Base-by-base conservation (phyloP, 2,888 invertebrate species). In the Leucania comma region DNA sequence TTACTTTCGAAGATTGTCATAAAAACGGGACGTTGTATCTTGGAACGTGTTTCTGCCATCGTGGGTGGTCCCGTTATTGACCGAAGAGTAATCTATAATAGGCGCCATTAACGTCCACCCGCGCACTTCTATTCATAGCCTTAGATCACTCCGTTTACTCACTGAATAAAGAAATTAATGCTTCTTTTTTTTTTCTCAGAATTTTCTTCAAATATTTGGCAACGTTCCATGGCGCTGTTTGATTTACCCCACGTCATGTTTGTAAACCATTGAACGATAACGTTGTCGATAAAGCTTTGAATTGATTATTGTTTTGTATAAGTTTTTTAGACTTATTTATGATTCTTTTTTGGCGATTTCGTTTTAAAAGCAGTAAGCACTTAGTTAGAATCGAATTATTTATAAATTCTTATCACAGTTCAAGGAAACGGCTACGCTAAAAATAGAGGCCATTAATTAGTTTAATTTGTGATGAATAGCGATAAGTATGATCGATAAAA, bases 201-300 rank as follows among this genome's bases (percentile, higher is more conserved):
- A 77, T 80, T 83, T 81, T 78, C 65, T 69, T 73, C 29, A 69
- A 73, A 79, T 77, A 78, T 84, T 89, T 89, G 89, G 89, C 89
- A 76, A 64, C 32, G 70, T 61, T 84, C 87, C 89, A 89, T 69
- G 80, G 64, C 62, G 78, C 64, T 74, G 71, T 81, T 82, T 81
- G 81, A 86, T 83, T 61, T 70, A 61, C 20, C 61, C n/a, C n/a
- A 38, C 48, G 53, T 73, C 53, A 58, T 76, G 76, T 78, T 83
- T 83, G 78, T 57, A 72, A 84, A 72, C 68, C 51, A 60, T 60
- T 67, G 58, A 69, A 68, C 54, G 58, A 73, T 73, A 74, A 61
- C 66, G 70, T 70, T 62, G 35, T 26, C 57, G 50, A 78, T 69
- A 65, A 72, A 58, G 71, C 50, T 72, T 50, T 20, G 14, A 53